These are phyloP conservation scores for Anadara kagoshimensis DNA, from an alignment of 1,140 invertebrate species.

Conservation along the genomic window DNA sequence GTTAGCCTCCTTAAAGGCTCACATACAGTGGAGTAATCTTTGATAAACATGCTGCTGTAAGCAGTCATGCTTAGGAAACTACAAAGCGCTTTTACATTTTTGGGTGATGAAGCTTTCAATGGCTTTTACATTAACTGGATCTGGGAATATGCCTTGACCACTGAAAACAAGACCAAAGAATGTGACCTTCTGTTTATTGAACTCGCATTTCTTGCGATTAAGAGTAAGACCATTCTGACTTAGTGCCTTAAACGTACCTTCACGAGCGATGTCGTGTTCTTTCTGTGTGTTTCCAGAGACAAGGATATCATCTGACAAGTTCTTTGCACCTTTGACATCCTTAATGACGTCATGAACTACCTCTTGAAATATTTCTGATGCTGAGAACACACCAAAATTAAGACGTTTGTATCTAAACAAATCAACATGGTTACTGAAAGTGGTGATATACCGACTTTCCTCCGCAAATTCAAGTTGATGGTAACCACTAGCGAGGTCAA, in stretches of 20 bases:
- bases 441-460: conserved; percentile 29
- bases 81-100: conserved; percentile 11
- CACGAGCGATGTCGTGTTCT: conserved; percentile 49
- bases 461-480: conserved; percentile 39
- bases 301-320: conserved; percentile 52
- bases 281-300: conserved; percentile 28
- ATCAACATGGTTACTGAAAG: conserved; percentile 26
- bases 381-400: conserved; percentile 45
- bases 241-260: conserved; percentile 40
- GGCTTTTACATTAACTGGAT: conserved; percentile 59
- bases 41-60: conserved; percentile 27
- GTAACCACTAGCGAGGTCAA: conserved; percentile 40
- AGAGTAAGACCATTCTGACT: conserved; percentile 45
- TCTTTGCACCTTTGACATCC: conserved; percentile 27
- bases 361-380: conserved; percentile 48
- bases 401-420: conserved; percentile 42
- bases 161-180: conserved; percentile 53
- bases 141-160: conserved; percentile 25
- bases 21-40: conserved; percentile 29
- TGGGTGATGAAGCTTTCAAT: conserved; percentile 48
- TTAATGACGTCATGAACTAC: conserved; percentile 11
- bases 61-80: conserved; percentile 10
- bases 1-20: conserved; percentile 32
- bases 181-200: conserved; percentile 38
- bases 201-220: conserved; percentile 49